These are phyloP conservation scores for Pleuronectes platessa DNA, from an alignment of 2,113 vertebrate species.

Conservation along the genomic window DNA sequence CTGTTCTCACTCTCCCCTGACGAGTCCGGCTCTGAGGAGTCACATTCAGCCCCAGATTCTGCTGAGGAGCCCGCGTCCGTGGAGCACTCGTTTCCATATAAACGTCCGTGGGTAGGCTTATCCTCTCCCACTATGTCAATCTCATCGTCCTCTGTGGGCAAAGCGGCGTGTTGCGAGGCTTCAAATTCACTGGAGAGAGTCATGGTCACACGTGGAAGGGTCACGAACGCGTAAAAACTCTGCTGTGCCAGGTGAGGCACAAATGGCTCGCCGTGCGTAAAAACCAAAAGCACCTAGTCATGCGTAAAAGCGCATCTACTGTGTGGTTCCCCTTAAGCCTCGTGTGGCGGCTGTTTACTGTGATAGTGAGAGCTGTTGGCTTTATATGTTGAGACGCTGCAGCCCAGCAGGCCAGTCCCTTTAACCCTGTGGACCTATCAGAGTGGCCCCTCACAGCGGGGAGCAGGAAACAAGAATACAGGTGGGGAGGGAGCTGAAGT, in stretches of 20 bases:
- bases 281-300: conserved; percentile 5
- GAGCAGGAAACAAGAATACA: conserved; percentile 42
- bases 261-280: conserved; percentile 53
- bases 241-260: conserved; percentile 24
- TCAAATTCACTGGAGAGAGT: conserved; percentile 79
- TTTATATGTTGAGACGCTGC: conserved; percentile 76
- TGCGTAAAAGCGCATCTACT: conserved; percentile 64
- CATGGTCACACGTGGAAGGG: conserved; percentile 60
- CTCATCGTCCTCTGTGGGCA: conserved; percentile 73
- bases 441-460: conserved; percentile 68
- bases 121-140: conserved; percentile 79
- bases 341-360: conserved; percentile 11
- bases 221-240: conserved; percentile 5
- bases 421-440: conserved; percentile 80
- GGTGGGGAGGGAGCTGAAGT: conserved; percentile 50
- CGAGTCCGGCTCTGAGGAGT: conserved; percentile 77
- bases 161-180: conserved; percentile 51
- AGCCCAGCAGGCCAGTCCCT: conserved; percentile 68
- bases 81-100: conserved; percentile 41
- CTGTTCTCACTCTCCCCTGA: conserved; percentile 76
- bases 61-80: conserved; percentile 58
- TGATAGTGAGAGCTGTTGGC: conserved; percentile 25
- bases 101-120: conserved; percentile 38
- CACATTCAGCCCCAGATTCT: conserved; percentile 72
- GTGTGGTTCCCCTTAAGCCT: neutral